Conservation (phyloP, 1,140 invertebrate genomes). For the Schlechtendalia chinensis region DNA sequence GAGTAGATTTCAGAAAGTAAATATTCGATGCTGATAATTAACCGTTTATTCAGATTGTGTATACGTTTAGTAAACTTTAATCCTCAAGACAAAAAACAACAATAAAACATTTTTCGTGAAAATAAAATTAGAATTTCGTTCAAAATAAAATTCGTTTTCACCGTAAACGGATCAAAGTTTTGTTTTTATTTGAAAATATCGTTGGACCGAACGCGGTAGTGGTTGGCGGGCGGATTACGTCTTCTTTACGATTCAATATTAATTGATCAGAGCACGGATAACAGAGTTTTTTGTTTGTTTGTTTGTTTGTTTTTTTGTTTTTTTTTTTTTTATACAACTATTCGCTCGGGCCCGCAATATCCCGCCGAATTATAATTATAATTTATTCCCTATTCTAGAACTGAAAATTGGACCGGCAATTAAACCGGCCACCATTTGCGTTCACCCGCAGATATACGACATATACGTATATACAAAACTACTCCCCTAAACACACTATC, state of each 20-base stretch:
- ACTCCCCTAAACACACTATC: constrained; percentile 13
- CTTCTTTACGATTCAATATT: constrained; percentile 6
- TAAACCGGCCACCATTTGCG: constrained; percentile 14
- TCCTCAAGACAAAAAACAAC: neutral
- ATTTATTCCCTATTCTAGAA: constrained; percentile 35
- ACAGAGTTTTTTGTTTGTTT: constrained; percentile 11
- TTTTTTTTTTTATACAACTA: neutral
- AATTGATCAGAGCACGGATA: constrained; percentile 10
- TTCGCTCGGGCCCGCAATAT: neutral
- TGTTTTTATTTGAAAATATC: constrained; percentile 8
- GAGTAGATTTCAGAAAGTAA: neutral
- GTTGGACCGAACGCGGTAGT: neutral
- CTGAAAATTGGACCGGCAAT: constrained; percentile 15
- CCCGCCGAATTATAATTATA: constrained; percentile 11
- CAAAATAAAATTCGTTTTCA: constrained; percentile 6
- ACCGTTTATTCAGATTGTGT: neutral
- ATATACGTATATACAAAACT: neutral
- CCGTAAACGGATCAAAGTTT: constrained; percentile 8
- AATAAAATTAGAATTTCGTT: neutral
- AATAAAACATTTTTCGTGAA: neutral
- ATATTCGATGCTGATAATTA: neutral
- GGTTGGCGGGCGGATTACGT: neutral
- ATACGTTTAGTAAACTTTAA: neutral
- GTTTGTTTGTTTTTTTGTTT: neutral
- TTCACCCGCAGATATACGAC: neutral